Evolutionary conservation across 2,797 vertebrate genomes (phyloP).

Genomic region (Ciconia nigra): DNA sequence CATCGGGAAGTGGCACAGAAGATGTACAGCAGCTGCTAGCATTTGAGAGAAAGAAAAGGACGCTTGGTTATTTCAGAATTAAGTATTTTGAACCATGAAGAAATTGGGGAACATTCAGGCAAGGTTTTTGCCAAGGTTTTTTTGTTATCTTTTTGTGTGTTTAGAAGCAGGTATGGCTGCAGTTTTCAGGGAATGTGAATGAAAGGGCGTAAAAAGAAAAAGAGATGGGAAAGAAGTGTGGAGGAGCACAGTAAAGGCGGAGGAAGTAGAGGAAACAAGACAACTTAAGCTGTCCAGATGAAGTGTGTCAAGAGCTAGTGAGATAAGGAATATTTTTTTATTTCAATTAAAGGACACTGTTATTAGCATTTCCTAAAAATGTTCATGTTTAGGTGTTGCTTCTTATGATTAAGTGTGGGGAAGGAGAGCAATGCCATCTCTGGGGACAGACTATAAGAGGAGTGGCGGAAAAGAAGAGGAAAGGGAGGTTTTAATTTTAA

Average conservation of each 20-base stretch:
- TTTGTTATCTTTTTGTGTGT: not conserved
- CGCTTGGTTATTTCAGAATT: not conserved
- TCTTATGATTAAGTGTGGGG: not conserved
- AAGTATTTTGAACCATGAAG: not conserved
- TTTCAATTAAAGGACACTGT: not conserved
- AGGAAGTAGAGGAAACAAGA: not conserved
- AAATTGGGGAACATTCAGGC: not conserved
- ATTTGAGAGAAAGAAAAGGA: not conserved
- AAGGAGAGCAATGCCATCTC: not conserved
- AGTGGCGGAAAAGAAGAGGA: not conserved
- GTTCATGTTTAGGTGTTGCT: not conserved
- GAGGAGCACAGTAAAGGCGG: not conserved
- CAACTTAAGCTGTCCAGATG: not conserved
- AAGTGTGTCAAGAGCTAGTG: not conserved
- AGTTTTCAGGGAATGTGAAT: not conserved
- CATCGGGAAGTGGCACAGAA: not conserved
- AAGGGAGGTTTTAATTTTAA: constrained; percentile 11
- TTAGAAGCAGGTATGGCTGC: not conserved
- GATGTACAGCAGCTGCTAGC: not conserved
- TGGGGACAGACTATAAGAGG: not conserved
- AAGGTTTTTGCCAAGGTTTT: not conserved
- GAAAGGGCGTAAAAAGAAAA: not conserved
- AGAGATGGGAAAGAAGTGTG: not conserved
- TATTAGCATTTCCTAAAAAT: not conserved
- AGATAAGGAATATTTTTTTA: not conserved